Evolutionary conservation across 2,888 invertebrate genomes (phyloP).

Genomic region (Watsonalla binaria): DNA sequence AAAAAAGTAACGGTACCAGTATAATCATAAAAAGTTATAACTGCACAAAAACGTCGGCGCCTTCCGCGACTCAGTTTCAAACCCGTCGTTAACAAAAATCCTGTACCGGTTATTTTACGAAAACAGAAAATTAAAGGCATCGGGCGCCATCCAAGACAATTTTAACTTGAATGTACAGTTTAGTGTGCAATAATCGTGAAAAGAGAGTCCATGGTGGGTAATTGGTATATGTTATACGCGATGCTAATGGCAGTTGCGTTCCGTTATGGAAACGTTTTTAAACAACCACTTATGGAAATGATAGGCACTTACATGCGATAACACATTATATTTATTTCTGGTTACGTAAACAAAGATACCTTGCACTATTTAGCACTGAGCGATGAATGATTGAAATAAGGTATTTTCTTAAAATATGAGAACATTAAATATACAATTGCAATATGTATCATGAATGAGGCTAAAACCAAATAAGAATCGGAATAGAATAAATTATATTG

Average conservation of each 20-base stretch:
- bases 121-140: conserved; percentile 11
- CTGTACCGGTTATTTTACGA: conserved; percentile 5
- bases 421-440: too few relatives aligned
- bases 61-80: conserved; percentile 14
- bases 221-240: conserved; percentile 54
- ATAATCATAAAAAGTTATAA: neutral
- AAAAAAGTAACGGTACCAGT: neutral
- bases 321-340: conserved; percentile 30
- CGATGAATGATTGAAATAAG: too few relatives aligned
- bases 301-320: conserved; percentile 38
- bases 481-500: too few relatives aligned
- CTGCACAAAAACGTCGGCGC: conserved; percentile 11
- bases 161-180: conserved; percentile 24
- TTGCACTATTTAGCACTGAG: conserved; percentile 5
- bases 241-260: conserved; percentile 56
- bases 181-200: conserved; percentile 49
- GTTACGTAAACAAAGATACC: conserved; percentile 25
- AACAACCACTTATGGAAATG: conserved; percentile 41
- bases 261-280: conserved; percentile 58
- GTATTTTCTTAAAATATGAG: too few relatives aligned
- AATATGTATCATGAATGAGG: too few relatives aligned
- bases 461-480: too few relatives aligned
- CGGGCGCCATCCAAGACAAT: conserved; percentile 13
- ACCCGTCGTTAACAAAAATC: conserved; percentile 7
- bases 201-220: conserved; percentile 52